phyloP scores from a whole-genome alignment of 2,888 invertebrate species.

The Byasa hedistus region DNA sequence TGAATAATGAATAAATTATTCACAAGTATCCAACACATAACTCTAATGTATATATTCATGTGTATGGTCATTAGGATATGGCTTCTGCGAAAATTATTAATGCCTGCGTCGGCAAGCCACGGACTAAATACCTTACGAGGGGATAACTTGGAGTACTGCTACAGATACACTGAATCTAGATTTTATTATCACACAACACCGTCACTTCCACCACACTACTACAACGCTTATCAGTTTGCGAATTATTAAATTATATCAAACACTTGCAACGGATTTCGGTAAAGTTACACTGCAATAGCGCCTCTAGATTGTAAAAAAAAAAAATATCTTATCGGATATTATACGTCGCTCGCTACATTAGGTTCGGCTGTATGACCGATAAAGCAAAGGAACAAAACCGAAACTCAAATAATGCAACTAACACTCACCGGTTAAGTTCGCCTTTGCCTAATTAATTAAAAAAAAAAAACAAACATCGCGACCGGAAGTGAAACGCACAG shows the following conservation, averaged over 20 bases:
- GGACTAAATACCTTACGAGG: background rate
- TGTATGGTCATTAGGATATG: slow-evolving; percentile 13
- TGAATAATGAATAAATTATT: too few relatives aligned
- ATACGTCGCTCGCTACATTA: slow-evolving; percentile 46
- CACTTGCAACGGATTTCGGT: background rate
- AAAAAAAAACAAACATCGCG: slow-evolving; percentile 33
- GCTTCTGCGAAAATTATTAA: slow-evolving; percentile 27
- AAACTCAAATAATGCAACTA: slow-evolving; percentile 11
- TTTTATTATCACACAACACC: slow-evolving; percentile 17
- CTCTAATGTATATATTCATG: background rate
- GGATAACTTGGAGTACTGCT: background rate
- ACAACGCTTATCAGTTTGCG: slow-evolving; percentile 1
- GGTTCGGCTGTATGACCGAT: slow-evolving; percentile 56
- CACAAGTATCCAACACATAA: background rate
- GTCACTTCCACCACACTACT: slow-evolving; percentile 16
- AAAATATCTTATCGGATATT: slow-evolving; percentile 47
- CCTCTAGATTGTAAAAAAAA: slow-evolving; percentile 29
- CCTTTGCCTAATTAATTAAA: slow-evolving; percentile 28
- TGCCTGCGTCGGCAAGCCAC: background rate
- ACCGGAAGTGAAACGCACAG: slow-evolving; percentile 32
- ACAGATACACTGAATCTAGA: background rate
- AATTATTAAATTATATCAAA: slow-evolving; percentile 20
- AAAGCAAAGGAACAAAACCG: slow-evolving; percentile 37
- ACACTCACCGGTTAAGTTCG: slow-evolving; percentile 19
- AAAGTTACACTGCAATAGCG: slow-evolving; percentile 24